Percentiles rank a stretch among this genome's conserved stretches.
Conservation (phyloP, 2,113 vertebrate genomes). For the Ceuthmochares aereus region DNA sequence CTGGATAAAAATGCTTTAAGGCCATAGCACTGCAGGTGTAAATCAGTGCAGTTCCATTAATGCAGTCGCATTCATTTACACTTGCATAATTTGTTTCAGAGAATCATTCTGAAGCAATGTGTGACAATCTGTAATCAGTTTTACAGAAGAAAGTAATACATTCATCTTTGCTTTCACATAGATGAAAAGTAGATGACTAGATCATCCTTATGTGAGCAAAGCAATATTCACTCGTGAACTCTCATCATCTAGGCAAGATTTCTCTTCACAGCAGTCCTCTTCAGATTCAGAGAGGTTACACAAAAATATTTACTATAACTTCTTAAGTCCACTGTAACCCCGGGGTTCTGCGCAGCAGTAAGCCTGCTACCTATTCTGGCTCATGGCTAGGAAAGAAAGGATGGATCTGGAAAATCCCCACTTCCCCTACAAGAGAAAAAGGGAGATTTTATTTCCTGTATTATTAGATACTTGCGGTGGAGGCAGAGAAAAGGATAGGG, state of each 20-base stretch:
- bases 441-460: neutral
- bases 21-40: neutral
- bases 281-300: neutral
- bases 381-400: neutral
- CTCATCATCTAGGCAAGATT: accelerated
- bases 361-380: neutral
- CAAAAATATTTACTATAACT: neutral
- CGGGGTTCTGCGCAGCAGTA: neutral
- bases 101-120: neutral
- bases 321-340: neutral
- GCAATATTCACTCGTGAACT: neutral
- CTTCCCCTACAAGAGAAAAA: neutral
- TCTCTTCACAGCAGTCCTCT: neutral
- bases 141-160: neutral
- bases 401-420: neutral
- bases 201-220: neutral
- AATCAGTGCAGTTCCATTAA: neutral
- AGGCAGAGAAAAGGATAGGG: neutral
- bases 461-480: neutral
- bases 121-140: neutral
- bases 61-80: neutral
- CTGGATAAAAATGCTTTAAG: neutral
- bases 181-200: neutral
- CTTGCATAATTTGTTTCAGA: neutral
- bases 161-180: neutral